A percentile compares a stretch with the other conserved stretches of the same genome.
Conservation (phyloP, 2,888 invertebrate genomes). For the Mellilla xanthometata region DNA sequence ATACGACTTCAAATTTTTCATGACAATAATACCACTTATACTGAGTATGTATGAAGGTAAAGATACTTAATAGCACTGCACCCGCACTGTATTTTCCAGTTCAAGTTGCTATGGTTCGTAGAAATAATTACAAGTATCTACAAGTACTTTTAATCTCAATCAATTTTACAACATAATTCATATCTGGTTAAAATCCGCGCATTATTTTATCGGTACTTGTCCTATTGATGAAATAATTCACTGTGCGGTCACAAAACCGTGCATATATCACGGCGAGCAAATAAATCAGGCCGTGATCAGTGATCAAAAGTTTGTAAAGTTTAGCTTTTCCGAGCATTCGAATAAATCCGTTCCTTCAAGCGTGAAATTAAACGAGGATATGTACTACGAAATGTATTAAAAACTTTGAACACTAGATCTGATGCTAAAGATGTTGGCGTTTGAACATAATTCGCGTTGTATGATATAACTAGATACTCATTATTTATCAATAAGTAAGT, state of each 20-base stretch:
- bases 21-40: no score
- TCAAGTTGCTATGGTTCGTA: no score
- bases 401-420: conserved; percentile 26
- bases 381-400: conserved; percentile 49
- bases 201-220: conserved; percentile 22
- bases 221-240: conserved; percentile 23
- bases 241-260: conserved; percentile 30
- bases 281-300: conserved; percentile 64
- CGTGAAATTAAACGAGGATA: conserved; percentile 61
- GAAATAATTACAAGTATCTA: no score
- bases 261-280: conserved; percentile 49
- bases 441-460: no score
- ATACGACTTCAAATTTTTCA: no score
- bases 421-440: neutral
- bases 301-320: conserved; percentile 63
- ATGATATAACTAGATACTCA: no score
- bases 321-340: conserved; percentile 59
- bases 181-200: neutral
- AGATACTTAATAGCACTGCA: no score
- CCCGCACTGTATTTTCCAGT: no score
- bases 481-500: no score
- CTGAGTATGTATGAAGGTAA: no score
- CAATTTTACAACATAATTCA: no score
- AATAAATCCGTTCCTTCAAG: conserved; percentile 57
- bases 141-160: no score